phyloP scores from a whole-genome alignment of 2,113 vertebrate genomes.

The Carassius auratus region DNA sequence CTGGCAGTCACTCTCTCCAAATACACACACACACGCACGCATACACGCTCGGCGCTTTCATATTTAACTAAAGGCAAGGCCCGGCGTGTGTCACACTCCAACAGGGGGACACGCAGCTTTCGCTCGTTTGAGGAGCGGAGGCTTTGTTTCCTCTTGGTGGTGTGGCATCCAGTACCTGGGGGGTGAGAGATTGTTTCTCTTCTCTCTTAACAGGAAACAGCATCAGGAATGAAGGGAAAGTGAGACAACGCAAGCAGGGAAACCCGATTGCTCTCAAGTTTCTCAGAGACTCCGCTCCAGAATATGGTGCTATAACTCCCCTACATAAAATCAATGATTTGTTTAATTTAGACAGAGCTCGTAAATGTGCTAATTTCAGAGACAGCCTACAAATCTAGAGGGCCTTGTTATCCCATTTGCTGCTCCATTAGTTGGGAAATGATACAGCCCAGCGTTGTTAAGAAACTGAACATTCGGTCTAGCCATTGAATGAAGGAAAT shows the following conservation, averaged over 20 bases:
- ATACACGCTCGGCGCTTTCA: constrained; percentile 38
- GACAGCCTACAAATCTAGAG: constrained; percentile 61
- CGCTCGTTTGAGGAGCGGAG: constrained; percentile 51
- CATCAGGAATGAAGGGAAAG: constrained; percentile 61
- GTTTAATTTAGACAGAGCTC: constrained; percentile 75
- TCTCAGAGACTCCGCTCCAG: constrained; percentile 14
- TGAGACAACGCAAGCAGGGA: constrained; percentile 26
- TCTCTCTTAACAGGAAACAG: constrained; percentile 68
- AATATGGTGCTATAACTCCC: constrained; percentile 51
- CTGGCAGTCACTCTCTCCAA: constrained; percentile 43
- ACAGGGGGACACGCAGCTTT: constrained; percentile 18
- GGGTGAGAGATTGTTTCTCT: constrained; percentile 24
- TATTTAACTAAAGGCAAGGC: constrained; percentile 56
- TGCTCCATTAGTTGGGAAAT: constrained; percentile 61
- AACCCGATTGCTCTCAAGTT: constrained; percentile 33
- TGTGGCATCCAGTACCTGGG: constrained; percentile 38
- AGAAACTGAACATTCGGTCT: constrained; percentile 52
- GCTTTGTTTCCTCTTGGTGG: constrained; percentile 49
- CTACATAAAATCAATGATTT: constrained; percentile 65
- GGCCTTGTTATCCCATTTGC: constrained; percentile 65
- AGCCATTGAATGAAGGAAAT: background rate
- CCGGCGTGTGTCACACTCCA: constrained; percentile 46
- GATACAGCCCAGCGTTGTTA: constrained; percentile 57
- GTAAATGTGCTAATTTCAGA: constrained; percentile 65
- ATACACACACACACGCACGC: constrained; percentile 30